Base-by-base conservation (phyloP, 2,797 vertebrate genomes). In the Emys orbicularis region DNA sequence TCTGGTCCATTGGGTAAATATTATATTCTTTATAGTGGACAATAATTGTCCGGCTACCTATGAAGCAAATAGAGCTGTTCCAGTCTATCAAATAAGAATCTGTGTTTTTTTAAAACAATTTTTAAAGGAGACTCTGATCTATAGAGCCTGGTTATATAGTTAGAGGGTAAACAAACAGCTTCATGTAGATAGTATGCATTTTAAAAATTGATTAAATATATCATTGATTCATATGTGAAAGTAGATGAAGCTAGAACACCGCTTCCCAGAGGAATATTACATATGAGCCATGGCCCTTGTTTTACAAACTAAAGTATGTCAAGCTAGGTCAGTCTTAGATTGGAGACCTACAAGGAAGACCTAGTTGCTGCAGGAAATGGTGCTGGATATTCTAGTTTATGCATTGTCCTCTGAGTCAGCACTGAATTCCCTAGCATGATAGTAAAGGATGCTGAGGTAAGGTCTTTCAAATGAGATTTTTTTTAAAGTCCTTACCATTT, bases 1-100 rank as follows among this genome's bases (percentile, higher is more conserved):
- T 97, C 95, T 96, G 96, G 93, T 97, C 96, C 95, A 96, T 97
- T 96, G 95, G 84, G 84, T 95, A 96, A 96, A 96, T 96, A 97
- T 96, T 96, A 95, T 91, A 90, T 92, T 95, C 95, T 94, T 97
- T 95, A 95, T 82, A 95, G 95, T 61, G 84, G 94, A 96, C 97
- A 97, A 96, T 97, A 97, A 95, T 97, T 93, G 94, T 86, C 88
- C 84, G 57, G 95, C 89, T 96, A 94, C 94, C 93, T 96, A 87
- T 93, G 95, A 97, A 97, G 94, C 92, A 88, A 93, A 96, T 57
- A 96, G 96, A 96, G 92, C 89, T 96, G 86, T 92, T 97, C 95
- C 92, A 12, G 93, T 91, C 96, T 96, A 96, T 92, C 90, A 92
- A 95, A 93, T 97, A 87, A 93, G 54, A 96, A 94, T 91, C 87